phyloP scores from a whole-genome alignment of 2,888 invertebrate genomes.

The Caenorhabditis japonica region DNA sequence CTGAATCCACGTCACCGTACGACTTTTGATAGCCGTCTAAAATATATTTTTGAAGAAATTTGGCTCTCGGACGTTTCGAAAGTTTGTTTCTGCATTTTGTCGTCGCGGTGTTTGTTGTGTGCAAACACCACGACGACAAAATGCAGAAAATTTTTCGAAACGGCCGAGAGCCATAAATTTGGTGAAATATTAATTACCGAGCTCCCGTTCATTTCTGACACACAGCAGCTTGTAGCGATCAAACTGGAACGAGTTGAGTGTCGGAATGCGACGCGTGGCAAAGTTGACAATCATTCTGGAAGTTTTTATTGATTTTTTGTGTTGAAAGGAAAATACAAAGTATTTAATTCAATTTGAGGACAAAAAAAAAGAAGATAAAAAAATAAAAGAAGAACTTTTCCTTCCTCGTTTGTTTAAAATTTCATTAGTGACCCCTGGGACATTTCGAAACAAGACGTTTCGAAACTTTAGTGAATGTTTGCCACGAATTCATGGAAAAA shows the following conservation, averaged over 20 bases:
- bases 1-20: conserved; percentile 48
- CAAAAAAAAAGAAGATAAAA: neutral
- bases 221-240: conserved; percentile 48
- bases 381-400: neutral
- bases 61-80: too few species aligned
- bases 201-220: conserved; percentile 46
- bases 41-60: neutral
- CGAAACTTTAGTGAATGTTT: too few species aligned
- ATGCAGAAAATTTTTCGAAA: too few species aligned
- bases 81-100: too few species aligned
- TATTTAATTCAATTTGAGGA: too few species aligned
- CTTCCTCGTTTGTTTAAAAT: neutral
- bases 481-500: too few species aligned
- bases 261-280: conserved; percentile 44
- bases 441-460: too few species aligned
- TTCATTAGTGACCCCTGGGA: too few species aligned
- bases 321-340: neutral
- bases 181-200: conserved; percentile 13
- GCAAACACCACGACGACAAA: too few species aligned
- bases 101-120: too few species aligned
- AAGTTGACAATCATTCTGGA: conserved; percentile 57
- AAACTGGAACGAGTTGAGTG: conserved; percentile 34
- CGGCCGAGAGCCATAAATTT: too few species aligned
- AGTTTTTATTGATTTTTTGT: conserved; percentile 2
- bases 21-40: conserved; percentile 43